Evolutionary conservation across 2,113 vertebrate genomes (phyloP), one percentile per base, ranked within the genome.

Genomic region (Engraulis encrasicolus): DNA sequence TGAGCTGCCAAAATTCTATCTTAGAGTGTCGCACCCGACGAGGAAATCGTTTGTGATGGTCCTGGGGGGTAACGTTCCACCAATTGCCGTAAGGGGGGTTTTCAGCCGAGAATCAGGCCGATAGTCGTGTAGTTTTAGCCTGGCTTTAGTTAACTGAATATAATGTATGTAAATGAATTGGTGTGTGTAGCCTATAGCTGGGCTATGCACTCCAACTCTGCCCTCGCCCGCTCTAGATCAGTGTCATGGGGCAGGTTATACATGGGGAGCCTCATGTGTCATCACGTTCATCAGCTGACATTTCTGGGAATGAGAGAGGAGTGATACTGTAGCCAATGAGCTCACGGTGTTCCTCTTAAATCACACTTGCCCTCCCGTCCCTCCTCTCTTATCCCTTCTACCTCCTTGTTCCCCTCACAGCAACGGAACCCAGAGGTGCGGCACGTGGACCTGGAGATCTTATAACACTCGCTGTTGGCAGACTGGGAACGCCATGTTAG

Each of bases 391-490:
- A n/a, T n/a, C n/a, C n/a, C n/a, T n/a, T n/a, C n/a, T n/a, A n/a
- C n/a, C 92, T 90, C 78, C 85, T 71, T 95, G 94, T 37, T 79
- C 81, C 0, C 34, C 83, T 87, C 6, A 31, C 90, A 99, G 98
- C 96, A 97, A 97, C 95, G 96, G 40, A 99, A 99, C 93, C 98
- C 98, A 27, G 98, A 99, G 86, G 95, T 99, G 82, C 98, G 98
- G 50, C 98, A 99, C 0, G 97, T 99, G 12, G 98, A 99, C 92
- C 93, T 99, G 95, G 98, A 99, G 93, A 99, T 99, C 79, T 82
- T 99, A 78, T 99, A 96, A 92, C 27, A 36, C 82, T n/a, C 0
- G 0, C 1, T 0, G n/a, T 50, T 45, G 6, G 45, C 18, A 50
- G 74, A 20, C 6, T 23, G 82, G 31, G 50, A 50, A 79, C 17